These are phyloP conservation scores for Kryptopterus vitreolus DNA, from an alignment of 2,797 vertebrate species.

Conservation along the genomic window DNA sequence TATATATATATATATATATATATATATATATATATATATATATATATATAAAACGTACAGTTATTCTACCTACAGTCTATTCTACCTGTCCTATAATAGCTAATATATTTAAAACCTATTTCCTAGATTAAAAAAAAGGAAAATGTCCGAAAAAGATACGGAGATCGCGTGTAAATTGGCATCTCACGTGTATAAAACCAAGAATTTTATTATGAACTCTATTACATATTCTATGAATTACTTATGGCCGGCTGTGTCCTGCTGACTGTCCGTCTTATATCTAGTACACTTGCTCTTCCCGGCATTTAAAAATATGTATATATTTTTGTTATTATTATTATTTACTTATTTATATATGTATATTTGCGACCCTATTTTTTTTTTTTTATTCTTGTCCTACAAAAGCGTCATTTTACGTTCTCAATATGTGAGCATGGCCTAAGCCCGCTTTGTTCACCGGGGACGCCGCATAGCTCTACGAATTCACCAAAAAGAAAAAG, in stretches of 20 bases:
- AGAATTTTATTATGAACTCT: conserved; percentile 29
- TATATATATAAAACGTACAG: too few relatives aligned
- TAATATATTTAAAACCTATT: conserved; percentile 2
- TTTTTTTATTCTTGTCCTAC: neutral
- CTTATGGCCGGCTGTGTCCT: neutral
- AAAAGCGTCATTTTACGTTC: conserved; percentile 41
- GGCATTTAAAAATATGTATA: too few relatives aligned
- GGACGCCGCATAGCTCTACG: conserved; percentile 57
- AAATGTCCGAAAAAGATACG: neutral
- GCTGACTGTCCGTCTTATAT: neutral
- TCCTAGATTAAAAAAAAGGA: neutral
- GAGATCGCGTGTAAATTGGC: conserved; percentile 25
- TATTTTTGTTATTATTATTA: too few relatives aligned
- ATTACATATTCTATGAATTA: neutral
- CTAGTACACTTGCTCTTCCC: neutral
- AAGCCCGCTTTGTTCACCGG: conserved; percentile 51
- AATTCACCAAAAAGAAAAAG: conserved; percentile 50
- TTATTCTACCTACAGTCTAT: conserved; percentile 56
- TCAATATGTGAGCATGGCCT: conserved; percentile 61
- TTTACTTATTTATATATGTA: too few relatives aligned
- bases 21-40: too few relatives aligned
- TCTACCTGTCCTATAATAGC: conserved; percentile 30
- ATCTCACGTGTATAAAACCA: conserved; percentile 12
- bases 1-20: too few relatives aligned
- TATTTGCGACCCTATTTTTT: neutral